Base-by-base conservation (phyloP, 1,140 invertebrate genomes). In the Calephelis nemesis region DNA sequence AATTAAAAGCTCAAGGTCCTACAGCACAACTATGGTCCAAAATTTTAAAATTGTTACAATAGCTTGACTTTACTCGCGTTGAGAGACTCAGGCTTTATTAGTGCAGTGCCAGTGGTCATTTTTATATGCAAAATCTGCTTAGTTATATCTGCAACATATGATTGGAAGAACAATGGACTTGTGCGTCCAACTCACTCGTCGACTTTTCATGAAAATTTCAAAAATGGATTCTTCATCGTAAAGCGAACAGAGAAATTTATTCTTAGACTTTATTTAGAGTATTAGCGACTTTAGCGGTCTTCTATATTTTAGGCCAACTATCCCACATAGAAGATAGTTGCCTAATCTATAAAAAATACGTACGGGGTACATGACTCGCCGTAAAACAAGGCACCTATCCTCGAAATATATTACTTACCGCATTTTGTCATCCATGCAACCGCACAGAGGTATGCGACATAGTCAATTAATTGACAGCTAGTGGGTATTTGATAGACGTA, bases 91-190 rank as follows among this genome's bases (percentile, higher is more conserved):
- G 85, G 9, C 63, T 83, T 81, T 91, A 84, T 77, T 90, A 92
- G 75, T 84, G 90, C 74, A 19, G 1, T 19, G 86, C 90, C 5
- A 63, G 75, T 68, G 90, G 92, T 11, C 92, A 93, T 74, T 87
- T 86, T 65, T 83, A 19, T 92, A 92, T 76, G 83, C 89, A 7
- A 93, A 93, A 83, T 89, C 84, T 64, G 74, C 74, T 50, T 81
- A 86, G 45, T 63, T 92, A n/a, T 93, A 92, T 75, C 65, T 93
- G 9, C 86, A 91, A 82, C 72, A 91, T 76, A 92, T 88, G 88
- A 0, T 47, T 82, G 30, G 63, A 76, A 30, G 70, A 78, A 63
- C 77, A 58, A 72, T 70, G 83, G 68, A 19, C 15, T 19, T 19
- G 15, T 19, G 15, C 15, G 15, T 19, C 15, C 15, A 19, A 19